Percentiles rank a stretch among this genome's conserved stretches.
Conservation (phyloP, 1,140 invertebrate genomes). For the Drosophila subobscura region DNA sequence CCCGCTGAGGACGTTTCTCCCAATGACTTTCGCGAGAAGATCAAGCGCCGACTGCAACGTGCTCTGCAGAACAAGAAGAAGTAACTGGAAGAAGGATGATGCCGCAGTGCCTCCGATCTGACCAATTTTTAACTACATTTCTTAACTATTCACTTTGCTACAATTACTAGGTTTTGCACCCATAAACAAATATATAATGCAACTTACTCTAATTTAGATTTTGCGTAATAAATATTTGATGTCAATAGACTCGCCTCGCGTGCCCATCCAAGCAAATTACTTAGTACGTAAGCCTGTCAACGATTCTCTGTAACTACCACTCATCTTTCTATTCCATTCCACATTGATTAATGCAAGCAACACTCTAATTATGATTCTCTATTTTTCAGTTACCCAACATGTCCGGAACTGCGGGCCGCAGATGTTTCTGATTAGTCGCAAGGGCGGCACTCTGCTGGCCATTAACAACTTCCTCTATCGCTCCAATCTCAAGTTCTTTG, state of each 20-base stretch:
- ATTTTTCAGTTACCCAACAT: slow-evolving; percentile 72
- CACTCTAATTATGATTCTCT: slow-evolving; percentile 4
- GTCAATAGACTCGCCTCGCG: slow-evolving; percentile 4
- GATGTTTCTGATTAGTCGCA: slow-evolving; percentile 79
- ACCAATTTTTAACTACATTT: slow-evolving; percentile 3
- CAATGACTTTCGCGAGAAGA: slow-evolving; percentile 79
- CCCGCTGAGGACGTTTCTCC: slow-evolving; percentile 45
- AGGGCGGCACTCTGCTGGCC: slow-evolving; percentile 76
- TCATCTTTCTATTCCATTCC: slow-evolving; percentile 9
- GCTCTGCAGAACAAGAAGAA: slow-evolving; percentile 78
- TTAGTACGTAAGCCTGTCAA: slow-evolving; percentile 5
- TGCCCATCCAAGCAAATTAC: slow-evolving; percentile 3
- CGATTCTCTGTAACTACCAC: slow-evolving; percentile 10
- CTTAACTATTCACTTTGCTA: slow-evolving; percentile 17
- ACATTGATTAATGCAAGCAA: background rate
- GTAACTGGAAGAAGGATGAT: slow-evolving; percentile 24
- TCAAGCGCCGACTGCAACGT: slow-evolving; percentile 73
- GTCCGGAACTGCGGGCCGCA: slow-evolving; percentile 77
- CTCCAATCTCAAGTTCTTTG: slow-evolving; percentile 80
- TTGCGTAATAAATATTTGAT: slow-evolving; percentile 6
- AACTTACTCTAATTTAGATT: slow-evolving; percentile 2
- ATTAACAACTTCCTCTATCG: slow-evolving; percentile 82
- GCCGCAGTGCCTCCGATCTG: background rate
- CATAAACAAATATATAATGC: slow-evolving; percentile 3
- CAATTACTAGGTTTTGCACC: slow-evolving; percentile 5